Evolutionary conservation across 2,888 invertebrate species (phyloP), one percentile per base, ranked within the genome.

Genomic region (Mycalesis mineus): DNA sequence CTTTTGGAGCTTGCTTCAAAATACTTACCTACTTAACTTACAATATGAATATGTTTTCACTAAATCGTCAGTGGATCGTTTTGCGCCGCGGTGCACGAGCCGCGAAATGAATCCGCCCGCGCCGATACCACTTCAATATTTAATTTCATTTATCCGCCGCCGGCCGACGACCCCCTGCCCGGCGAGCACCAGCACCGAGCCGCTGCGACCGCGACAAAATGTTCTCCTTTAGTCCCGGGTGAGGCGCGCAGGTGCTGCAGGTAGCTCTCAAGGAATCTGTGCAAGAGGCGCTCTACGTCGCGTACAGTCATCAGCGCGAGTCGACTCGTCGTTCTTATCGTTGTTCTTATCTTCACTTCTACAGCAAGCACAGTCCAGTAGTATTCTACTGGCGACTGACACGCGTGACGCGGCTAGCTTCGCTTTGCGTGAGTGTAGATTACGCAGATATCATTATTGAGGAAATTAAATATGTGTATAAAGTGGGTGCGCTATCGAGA

Each of bases 401-500:
- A 5, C 22, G n/a, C n/a, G n/a, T n/a, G n/a, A n/a, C n/a, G n/a
- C n/a, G n/a, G n/a, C n/a, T n/a, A n/a, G n/a, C n/a, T n/a, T n/a
- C n/a, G n/a, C 22, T 22, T 22, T 22, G 5, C 22, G n/a, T n/a
- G n/a, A 22, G 22, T 22, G 14, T 41, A 17, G 3, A 7, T 39
- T 4, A 40, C 17, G 11, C 28, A 41, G n/a, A n/a, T 28, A 22
- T 22, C 9, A 28, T 29, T 13, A 59, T 60, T 55, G 42, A 37
- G 33, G 29, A 47, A 52, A 48, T 55, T 59, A 59, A 44, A 59
- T 31, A 49, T 8, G 40, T 47, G 33, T 57, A 58, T 58, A 42
- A 53, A 44, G 45, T 56, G 31, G 61, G 61, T 45, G 58, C 56
- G 58, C n/a, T 58, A 22, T 56, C 54, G 50, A 14, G 56, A 45